Evolutionary conservation across 2,888 invertebrate species (phyloP).

Genomic region (Epiblema foenella): DNA sequence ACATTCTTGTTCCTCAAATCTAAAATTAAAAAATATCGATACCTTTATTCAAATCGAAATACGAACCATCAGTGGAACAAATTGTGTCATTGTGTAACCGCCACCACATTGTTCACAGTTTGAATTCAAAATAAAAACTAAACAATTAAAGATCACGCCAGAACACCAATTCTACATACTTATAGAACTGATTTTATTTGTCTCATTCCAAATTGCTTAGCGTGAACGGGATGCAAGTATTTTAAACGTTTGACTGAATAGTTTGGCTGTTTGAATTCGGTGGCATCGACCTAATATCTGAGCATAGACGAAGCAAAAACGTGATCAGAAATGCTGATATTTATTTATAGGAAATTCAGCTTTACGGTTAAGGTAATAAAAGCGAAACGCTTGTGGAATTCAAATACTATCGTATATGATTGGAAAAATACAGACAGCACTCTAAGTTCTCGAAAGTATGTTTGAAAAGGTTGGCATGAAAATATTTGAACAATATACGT

Average conservation of each 20-base stretch:
- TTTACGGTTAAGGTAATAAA: constrained; percentile 12
- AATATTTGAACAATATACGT: not conserved
- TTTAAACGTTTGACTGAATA: constrained; percentile 8
- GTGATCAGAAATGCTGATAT: constrained; percentile 40
- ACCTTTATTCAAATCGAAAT: constrained; percentile 39
- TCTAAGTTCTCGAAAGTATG: not conserved
- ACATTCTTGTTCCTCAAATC: not conserved
- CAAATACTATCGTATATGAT: constrained; percentile 12
- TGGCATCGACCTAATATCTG: constrained; percentile 44
- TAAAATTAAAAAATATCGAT: constrained; percentile 25
- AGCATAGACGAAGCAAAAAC: constrained; percentile 43
- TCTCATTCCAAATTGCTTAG: constrained; percentile 7
- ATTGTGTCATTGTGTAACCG: constrained; percentile 41
- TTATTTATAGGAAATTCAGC: constrained; percentile 20
- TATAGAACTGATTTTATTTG: constrained; percentile 6
- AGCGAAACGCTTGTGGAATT: not conserved
- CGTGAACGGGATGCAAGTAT: constrained; percentile 23
- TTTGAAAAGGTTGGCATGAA: not conserved
- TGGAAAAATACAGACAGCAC: constrained; percentile 17
- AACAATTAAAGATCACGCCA: constrained; percentile 49
- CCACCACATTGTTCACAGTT: constrained; percentile 45
- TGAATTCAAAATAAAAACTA: constrained; percentile 47
- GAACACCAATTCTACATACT: constrained; percentile 33
- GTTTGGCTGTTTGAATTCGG: constrained; percentile 39
- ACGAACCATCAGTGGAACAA: constrained; percentile 44